Conservation (phyloP, 2,797 vertebrate genomes). For the Phataginus tricuspis region DNA sequence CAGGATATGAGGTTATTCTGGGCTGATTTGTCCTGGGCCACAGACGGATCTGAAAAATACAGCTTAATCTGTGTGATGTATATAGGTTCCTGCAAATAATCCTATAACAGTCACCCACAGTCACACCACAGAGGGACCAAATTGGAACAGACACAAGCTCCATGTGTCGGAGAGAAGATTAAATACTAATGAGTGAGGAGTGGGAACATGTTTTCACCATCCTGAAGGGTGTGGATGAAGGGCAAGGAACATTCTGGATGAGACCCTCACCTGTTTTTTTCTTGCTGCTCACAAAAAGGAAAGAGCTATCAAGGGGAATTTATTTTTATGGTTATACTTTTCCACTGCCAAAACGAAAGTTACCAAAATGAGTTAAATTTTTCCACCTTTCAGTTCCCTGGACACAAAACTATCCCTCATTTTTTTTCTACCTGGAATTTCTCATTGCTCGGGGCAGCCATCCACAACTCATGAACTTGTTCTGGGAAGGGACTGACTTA, state of each 20-base stretch:
- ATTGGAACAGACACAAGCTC: not conserved
- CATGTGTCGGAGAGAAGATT: not conserved
- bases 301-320: not conserved
- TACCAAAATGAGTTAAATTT: not conserved
- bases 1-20: not conserved
- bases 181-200: not conserved
- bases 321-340: not conserved
- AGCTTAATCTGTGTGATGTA: conserved; percentile 27
- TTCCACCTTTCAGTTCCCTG: not conserved
- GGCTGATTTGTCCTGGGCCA: not conserved
- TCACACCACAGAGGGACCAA: not conserved
- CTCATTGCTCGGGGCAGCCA: not conserved
- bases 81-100: conserved; percentile 23
- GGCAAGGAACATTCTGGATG: not conserved
- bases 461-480: not conserved
- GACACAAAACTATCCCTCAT: not conserved
- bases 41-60: conserved; percentile 31
- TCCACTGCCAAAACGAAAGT: not conserved
- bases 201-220: not conserved
- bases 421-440: not conserved
- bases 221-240: not conserved
- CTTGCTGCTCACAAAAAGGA: not conserved
- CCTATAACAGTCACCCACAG: not conserved
- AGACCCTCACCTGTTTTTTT: not conserved
- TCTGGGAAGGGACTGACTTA: conserved; percentile 83